These are phyloP conservation scores for Chiloscyllium plagiosum DNA, from an alignment of 2,113 vertebrate genomes.

Conservation along the genomic window DNA sequence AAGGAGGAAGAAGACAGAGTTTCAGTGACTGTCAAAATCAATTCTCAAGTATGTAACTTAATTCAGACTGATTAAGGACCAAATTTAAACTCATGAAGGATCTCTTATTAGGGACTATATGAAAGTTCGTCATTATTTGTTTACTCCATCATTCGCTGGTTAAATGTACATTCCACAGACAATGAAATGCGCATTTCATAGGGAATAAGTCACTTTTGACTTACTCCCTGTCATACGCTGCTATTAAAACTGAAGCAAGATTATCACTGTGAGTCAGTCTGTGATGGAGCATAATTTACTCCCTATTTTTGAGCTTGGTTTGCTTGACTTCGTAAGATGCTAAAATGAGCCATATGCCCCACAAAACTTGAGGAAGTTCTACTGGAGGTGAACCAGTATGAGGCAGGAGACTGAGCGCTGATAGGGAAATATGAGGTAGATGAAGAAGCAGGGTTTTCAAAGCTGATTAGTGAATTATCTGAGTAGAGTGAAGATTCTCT, in stretches of 20 bases:
- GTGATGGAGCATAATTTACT: not conserved
- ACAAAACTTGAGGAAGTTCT: not conserved
- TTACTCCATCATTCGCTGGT: not conserved
- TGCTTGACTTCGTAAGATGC: not conserved
- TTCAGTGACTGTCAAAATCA: not conserved
- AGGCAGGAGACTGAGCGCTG: not conserved
- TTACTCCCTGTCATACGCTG: not conserved
- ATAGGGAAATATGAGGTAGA: not conserved
- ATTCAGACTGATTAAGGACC: not conserved
- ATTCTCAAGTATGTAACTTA: not conserved
- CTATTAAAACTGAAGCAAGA: not conserved
- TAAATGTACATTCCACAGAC: not conserved
- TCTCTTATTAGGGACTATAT: not conserved
- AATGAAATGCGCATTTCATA: too few species aligned
- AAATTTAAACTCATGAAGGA: not conserved
- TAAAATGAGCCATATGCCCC: not conserved
- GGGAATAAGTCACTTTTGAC: not conserved
- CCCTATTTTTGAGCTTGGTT: not conserved
- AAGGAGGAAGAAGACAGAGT: not conserved
- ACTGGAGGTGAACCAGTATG: not conserved
- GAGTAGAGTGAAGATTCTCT: not conserved
- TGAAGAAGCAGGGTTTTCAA: not conserved
- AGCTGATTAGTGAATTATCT: not conserved
- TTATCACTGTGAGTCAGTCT: not conserved
- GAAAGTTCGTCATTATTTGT: not conserved